Conservation (phyloP, 2,797 vertebrate species). For the Clarias laeviceps region DNA sequence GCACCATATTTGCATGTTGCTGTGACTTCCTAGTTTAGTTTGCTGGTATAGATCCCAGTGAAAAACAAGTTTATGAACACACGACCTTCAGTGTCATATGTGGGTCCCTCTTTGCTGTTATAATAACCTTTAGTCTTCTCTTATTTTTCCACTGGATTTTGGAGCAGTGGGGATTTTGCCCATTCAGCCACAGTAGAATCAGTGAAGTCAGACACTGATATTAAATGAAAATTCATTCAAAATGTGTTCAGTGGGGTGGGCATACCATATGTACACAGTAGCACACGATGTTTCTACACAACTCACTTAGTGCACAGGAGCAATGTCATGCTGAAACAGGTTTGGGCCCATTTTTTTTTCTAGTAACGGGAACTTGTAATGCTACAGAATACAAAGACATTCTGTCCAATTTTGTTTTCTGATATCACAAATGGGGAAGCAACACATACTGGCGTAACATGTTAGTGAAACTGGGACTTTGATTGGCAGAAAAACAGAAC, state of each 20-base stretch:
- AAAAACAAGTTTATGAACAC: background rate
- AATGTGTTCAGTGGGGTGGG: background rate
- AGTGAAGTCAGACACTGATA: background rate
- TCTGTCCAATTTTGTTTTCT: background rate
- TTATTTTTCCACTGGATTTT: background rate
- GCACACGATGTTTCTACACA: background rate
- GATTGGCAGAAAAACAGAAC: no score
- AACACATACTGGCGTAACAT: background rate
- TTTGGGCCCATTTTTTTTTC: background rate
- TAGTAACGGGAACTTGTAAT: background rate
- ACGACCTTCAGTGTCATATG: background rate
- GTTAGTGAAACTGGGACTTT: no score
- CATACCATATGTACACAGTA: no score
- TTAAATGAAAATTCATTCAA: background rate
- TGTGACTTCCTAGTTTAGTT: background rate
- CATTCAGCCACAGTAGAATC: background rate
- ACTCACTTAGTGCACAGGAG: background rate
- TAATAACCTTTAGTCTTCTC: background rate
- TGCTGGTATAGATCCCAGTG: no score
- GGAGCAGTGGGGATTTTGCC: background rate
- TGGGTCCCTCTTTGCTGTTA: background rate
- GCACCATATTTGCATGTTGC: slow-evolving; percentile 11
- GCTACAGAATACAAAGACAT: background rate
- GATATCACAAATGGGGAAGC: background rate
- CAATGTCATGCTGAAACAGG: background rate